A percentile compares a stretch with the other conserved stretches of the same genome.
Evolutionary conservation across 2,113 vertebrate species (phyloP).

Genomic region (Nycticryphes semicollaris): DNA sequence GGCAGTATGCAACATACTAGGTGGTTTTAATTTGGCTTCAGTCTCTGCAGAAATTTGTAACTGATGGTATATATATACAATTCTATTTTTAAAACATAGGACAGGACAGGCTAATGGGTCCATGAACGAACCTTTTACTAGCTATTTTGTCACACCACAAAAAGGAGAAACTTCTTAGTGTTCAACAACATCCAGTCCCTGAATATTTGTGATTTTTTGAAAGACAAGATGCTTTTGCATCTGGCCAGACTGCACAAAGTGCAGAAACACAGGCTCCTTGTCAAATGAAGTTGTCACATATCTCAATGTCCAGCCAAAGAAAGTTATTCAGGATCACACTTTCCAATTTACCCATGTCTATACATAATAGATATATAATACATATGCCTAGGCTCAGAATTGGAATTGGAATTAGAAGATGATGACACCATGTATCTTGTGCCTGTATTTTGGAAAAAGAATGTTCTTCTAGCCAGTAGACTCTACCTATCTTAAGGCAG

Average conservation of each 20-base stretch:
- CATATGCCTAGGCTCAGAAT: neutral
- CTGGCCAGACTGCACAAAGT: neutral
- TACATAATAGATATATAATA: neutral
- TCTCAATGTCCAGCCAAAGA: neutral
- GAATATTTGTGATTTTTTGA: neutral
- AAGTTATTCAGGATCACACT: neutral
- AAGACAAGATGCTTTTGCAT: neutral
- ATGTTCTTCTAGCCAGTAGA: neutral
- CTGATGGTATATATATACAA: neutral
- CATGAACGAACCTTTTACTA: neutral
- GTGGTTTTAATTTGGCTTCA: neutral
- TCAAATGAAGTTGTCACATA: neutral
- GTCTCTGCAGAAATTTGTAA: neutral
- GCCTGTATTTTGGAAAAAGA: neutral
- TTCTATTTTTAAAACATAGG: neutral
- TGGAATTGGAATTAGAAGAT: neutral
- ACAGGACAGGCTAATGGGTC: neutral
- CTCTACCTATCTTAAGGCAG: neutral
- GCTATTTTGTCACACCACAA: neutral
- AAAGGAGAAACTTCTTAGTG: neutral
- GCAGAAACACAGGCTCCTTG: neutral
- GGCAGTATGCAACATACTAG: neutral
- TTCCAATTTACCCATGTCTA: neutral
- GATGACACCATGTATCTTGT: neutral
- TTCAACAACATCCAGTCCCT: neutral